Percentiles rank a stretch among this genome's conserved stretches.
Evolutionary conservation across 2,797 vertebrate species (phyloP).

Genomic region (Xiphorhynchus erythropygius): DNA sequence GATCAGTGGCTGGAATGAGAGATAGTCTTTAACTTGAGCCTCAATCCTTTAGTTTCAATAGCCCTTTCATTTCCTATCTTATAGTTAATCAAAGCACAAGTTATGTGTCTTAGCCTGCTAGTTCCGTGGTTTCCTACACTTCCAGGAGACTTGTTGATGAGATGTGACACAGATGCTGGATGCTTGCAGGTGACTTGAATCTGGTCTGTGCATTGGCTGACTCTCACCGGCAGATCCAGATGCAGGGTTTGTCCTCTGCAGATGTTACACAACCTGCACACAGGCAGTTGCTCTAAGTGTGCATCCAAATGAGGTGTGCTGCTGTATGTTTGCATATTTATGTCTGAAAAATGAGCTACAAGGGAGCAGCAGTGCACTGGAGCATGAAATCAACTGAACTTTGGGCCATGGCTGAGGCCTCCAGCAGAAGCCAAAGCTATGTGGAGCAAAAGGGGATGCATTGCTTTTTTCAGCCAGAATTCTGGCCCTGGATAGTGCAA

Average conservation of each 20-base stretch:
- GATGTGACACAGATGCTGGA: neutral
- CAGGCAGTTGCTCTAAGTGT: neutral
- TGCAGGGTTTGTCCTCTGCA: neutral
- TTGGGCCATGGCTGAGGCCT: neutral
- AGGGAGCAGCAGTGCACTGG: neutral
- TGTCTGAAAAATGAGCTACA: neutral
- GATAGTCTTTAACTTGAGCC: neutral
- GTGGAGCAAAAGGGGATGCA: neutral
- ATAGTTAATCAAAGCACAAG: neutral
- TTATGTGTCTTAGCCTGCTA: neutral
- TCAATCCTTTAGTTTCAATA: neutral
- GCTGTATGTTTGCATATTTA: neutral
- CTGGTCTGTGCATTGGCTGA: neutral
- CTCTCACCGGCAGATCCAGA: neutral
- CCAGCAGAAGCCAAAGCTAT: neutral
- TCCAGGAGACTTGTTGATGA: neutral
- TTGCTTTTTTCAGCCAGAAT: neutral
- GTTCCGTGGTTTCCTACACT: neutral
- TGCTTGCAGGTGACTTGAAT: neutral
- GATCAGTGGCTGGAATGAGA: neutral
- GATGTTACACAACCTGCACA: slow-evolving; percentile 30
- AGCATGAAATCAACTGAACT: neutral
- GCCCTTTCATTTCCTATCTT: neutral
- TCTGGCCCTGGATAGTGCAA: neutral
- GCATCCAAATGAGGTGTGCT: slow-evolving; percentile 3